Evolutionary conservation across 2,797 vertebrate genomes (phyloP), one percentile per base, ranked within the genome.

Genomic region (Microctenopoma steveboyesi): DNA sequence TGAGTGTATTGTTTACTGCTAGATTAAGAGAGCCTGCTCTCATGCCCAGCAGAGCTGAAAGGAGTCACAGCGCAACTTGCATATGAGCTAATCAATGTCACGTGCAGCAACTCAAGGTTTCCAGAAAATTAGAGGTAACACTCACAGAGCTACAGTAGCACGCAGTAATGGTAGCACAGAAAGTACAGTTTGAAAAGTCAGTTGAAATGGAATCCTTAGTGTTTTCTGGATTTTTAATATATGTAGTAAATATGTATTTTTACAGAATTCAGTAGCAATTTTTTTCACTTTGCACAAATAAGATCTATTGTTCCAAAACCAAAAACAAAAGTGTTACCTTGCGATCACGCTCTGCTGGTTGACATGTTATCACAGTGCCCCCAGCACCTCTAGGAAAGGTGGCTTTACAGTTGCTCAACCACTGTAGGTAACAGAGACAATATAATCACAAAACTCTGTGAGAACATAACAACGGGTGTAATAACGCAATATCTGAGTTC

Each of bases 321-420:
- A 11, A 39, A 2, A 2, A 18, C 51, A 3, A 13, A 22, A 22
- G 22, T 33, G 72, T 73, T 96, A 99, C 98, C 96, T 98, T 97
- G 78, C 98, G 96, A 81, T 98, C 95, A 0, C 94, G 94, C 78
- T 98, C 96, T 4, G 92, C 92, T 42, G 96, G 96, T 65, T 98
- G 97, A 82, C 93, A 94, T 62, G 94, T 96, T 71, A 97, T 92
- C 54, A 97, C 95, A 1, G 93, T 91, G 65, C 95, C 95, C 78
- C 89, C 93, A 28, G 95, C 88, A 69, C 93, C 94, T 60, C 91
- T 95, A 74, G 95, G 91, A 88, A 99, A 99, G 0, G 95, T 95
- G 79, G 94, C 93, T 85, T 97, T 98, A 86, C 97, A 99, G 85
- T 95, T 97, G 88, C 91, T 94, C 81, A 99, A 90, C 98, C 97